Evolutionary conservation across 2,797 vertebrate species (phyloP).

Genomic region (Echiichthys vipera): DNA sequence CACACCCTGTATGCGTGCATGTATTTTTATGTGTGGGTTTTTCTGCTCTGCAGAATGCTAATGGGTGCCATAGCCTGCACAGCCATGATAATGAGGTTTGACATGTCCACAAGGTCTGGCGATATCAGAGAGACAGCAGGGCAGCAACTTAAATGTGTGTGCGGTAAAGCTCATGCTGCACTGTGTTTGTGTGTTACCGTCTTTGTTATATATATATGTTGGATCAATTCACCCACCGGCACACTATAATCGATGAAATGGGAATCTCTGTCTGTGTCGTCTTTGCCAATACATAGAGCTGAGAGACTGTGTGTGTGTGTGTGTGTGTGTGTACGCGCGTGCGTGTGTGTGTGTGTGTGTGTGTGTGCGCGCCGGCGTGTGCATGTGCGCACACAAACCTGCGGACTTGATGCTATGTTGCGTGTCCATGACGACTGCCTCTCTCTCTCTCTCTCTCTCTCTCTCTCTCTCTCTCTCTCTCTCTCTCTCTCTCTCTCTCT

Average conservation of each 20-base stretch:
- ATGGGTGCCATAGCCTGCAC: conserved; percentile 41
- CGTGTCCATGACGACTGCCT: conserved; percentile 71
- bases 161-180: background rate
- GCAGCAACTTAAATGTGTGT: conserved; percentile 23
- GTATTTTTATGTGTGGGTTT: conserved; percentile 24
- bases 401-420: conserved; percentile 64
- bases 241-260: conserved; percentile 46
- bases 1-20: background rate
- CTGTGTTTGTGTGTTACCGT: background rate
- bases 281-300: conserved; percentile 34
- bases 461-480: conserved; percentile 35
- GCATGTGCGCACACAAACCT: conserved; percentile 28
- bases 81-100: conserved; percentile 57
- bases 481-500: conserved; percentile 44
- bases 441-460: conserved; percentile 16
- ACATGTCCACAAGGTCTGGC: conserved; percentile 48
- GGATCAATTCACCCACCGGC: conserved; percentile 44
- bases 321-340: conserved; percentile 14
- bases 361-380: conserved; percentile 13
- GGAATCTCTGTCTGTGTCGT: conserved; percentile 28
- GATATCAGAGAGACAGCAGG: conserved; percentile 32
- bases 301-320: conserved; percentile 8
- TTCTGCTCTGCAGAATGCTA: conserved; percentile 59
- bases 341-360: conserved; percentile 5
- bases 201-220: background rate